These are phyloP conservation scores for Forbesichthys agassizii DNA, from an alignment of 2,113 vertebrate genomes.

Conservation along the genomic window DNA sequence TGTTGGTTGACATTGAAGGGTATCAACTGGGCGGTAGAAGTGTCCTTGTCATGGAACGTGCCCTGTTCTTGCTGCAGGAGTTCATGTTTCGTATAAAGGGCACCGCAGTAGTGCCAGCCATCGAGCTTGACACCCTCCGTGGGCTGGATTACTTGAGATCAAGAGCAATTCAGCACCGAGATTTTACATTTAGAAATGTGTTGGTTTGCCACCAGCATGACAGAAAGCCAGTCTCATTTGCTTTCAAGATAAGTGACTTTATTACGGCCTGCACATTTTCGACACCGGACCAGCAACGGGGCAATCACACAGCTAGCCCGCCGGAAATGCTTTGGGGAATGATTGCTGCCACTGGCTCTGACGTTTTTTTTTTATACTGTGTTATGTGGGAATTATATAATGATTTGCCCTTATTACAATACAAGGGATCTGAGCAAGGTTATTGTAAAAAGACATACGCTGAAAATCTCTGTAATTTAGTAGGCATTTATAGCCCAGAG, in stretches of 20 bases:
- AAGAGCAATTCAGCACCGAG: neutral
- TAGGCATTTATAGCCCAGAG: neutral
- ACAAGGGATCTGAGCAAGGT: too few species aligned
- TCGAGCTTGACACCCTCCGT: neutral
- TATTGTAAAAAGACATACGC: neutral
- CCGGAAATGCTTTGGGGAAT: too few species aligned
- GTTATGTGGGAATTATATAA: neutral
- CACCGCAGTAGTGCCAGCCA: neutral
- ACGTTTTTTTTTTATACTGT: neutral
- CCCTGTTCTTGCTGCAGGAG: neutral
- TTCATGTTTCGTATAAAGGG: neutral
- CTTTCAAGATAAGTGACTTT: constrained; percentile 1
- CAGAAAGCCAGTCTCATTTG: neutral
- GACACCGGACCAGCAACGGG: neutral
- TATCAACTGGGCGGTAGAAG: neutral
- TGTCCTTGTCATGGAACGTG: neutral
- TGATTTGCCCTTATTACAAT: too few species aligned
- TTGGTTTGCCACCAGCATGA: neutral
- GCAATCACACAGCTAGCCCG: neutral
- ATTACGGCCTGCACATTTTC: neutral
- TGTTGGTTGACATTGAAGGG: neutral
- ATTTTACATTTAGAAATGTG: too few species aligned
- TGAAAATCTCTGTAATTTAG: neutral
- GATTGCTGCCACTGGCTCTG: neutral
- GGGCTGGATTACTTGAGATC: neutral